These are phyloP conservation scores for Drosophila eohydei DNA, from an alignment of 2,888 invertebrate genomes.

Conservation along the genomic window DNA sequence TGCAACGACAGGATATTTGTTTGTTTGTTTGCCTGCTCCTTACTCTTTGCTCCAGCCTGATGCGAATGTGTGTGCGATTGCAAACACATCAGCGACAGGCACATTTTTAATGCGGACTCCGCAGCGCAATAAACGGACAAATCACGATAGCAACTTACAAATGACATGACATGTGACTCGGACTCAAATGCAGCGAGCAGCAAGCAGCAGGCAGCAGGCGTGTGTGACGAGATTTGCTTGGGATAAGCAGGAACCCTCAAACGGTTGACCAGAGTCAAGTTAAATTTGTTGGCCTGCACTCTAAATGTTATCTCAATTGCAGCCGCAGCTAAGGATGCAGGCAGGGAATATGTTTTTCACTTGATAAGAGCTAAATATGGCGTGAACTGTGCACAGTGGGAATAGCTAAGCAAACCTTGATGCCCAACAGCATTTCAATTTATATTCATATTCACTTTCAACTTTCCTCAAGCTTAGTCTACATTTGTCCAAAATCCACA, in stretches of 20 bases:
- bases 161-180: conserved; percentile 53
- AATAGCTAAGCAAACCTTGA: not conserved
- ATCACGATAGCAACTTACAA: conserved; percentile 66
- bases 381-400: not conserved
- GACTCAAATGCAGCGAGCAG: conserved; percentile 2
- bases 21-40: conserved; percentile 51
- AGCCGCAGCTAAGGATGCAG: conserved; percentile 7
- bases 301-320: conserved; percentile 54
- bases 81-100: conserved; percentile 68
- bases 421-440: not conserved
- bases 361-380: conserved; percentile 12
- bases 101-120: conserved; percentile 75
- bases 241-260: conserved; percentile 36
- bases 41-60: conserved; percentile 25
- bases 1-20: conserved; percentile 71
- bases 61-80: conserved; percentile 38
- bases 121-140: conserved; percentile 66
- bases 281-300: conserved; percentile 56
- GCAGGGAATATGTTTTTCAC: conserved; percentile 11
- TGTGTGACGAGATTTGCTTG: conserved; percentile 18
- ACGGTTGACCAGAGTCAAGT: conserved; percentile 65
- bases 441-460: not conserved
- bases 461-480: not conserved
- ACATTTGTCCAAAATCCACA: no score
- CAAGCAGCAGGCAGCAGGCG: not conserved